Conservation (phyloP, 1,140 invertebrate species). For the Euura saliciscinereae region DNA sequence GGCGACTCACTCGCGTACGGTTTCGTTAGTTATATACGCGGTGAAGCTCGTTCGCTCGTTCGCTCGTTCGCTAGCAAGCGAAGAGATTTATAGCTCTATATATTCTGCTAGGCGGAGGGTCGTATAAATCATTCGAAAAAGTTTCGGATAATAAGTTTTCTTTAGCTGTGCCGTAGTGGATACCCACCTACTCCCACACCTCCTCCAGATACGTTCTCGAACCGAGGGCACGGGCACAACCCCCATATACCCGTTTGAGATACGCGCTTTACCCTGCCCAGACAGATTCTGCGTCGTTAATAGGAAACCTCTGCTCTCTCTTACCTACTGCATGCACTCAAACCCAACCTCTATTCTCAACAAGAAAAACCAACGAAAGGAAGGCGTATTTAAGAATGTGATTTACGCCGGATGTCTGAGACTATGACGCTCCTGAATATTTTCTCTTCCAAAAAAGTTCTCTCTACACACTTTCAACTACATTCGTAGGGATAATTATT, state of each 20-base stretch:
- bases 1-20: not conserved
- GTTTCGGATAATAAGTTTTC: slow-evolving; percentile 7
- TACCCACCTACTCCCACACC: too few species aligned
- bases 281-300: slow-evolving; percentile 4
- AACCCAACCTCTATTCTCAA: not conserved
- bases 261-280: not conserved
- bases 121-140: slow-evolving; percentile 7
- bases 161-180: not conserved
- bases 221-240: too few species aligned
- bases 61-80: too few species aligned
- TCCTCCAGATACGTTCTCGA: too few species aligned
- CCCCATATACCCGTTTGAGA: not conserved
- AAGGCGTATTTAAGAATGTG: not conserved
- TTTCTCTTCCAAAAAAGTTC: too few species aligned
- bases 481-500: too few species aligned
- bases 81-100: slow-evolving; percentile 1
- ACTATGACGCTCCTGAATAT: not conserved
- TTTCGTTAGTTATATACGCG: not conserved
- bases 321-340: not conserved
- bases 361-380: not conserved
- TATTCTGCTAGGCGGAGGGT: not conserved
- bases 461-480: too few species aligned
- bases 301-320: slow-evolving; percentile 3
- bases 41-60: too few species aligned
- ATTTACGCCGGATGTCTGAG: not conserved